Evolutionary conservation across 2,888 invertebrate genomes (phyloP), one percentile per base, ranked within the genome.

Genomic region (Oscheius onirici): DNA sequence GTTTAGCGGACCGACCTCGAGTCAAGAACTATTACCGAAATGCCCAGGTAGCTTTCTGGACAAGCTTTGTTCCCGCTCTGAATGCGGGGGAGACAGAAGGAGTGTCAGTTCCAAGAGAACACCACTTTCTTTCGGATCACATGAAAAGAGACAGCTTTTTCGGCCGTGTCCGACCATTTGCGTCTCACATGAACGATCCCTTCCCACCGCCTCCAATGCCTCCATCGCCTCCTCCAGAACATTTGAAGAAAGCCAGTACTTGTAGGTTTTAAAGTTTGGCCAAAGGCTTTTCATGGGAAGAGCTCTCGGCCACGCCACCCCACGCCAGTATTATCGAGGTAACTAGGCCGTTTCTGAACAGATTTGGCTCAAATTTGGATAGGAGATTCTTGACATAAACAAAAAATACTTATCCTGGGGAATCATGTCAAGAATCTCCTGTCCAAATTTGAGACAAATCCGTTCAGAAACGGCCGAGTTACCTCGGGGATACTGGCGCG

Each of bases 141-240:
- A 84, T 87, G 70, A 75, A 81, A 20, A 75, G 76, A 22, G 79
- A 84, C 41, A 76, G 78, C 1, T 87, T 86, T 69, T 88, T 79
- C 63, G 87, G 87, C 17, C 77, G 78, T 11, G 83, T 85, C 3
- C 76, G 85, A 8, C 84, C 85, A 22, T 84, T 81, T 58, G 79
- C 82, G 2, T 74, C 78, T n/a, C 77, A 76, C 49, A 69, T 78
- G 61, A 83, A 84, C 55, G 71, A 83, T 40, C 86, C 86, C 13
- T 84, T 86, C 57, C 86, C 87, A 20, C 84, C 86, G 15, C 87
- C 87, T 28, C 86, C 87, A 24, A 73, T 85, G 79, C 86, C 87
- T 11, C 87, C 87, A 10, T 81, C 87, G 5, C 84, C 85, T 0
- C 79, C 77, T 10, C 79, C 80, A 13, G 74, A 79, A 61, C 41